phyloP scores from a whole-genome alignment of 2,113 vertebrate genomes.

The Thermophis baileyi region DNA sequence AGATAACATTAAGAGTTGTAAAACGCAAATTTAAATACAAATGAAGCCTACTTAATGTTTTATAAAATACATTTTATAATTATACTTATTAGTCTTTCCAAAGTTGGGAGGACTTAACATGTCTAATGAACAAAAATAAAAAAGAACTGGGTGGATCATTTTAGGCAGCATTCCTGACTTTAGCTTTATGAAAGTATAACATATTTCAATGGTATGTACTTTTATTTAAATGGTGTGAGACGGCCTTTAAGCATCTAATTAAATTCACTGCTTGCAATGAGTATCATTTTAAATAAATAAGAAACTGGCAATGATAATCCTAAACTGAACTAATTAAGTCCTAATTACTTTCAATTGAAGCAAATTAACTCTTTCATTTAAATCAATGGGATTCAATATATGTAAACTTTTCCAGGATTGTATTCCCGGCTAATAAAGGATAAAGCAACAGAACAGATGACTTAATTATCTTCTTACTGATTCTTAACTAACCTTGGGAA shows the following conservation, averaged over 20 bases:
- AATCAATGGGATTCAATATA: background rate
- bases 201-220: background rate
- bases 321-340: background rate
- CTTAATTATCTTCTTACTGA: background rate
- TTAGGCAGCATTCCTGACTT: background rate
- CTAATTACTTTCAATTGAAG: background rate
- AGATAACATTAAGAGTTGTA: conserved; percentile 19
- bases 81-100: background rate
- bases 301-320: background rate
- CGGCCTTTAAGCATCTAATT: background rate
- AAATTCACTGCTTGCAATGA: background rate
- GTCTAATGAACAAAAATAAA: background rate
- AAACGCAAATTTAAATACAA: background rate
- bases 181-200: background rate
- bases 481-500: conserved; percentile 77
- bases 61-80: background rate
- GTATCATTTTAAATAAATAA: background rate
- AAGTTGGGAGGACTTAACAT: background rate
- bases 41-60: background rate
- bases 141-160: background rate
- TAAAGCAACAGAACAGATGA: background rate
- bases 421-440: background rate
- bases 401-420: background rate
- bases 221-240: background rate
- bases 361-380: background rate